Percentiles rank a stretch among this genome's conserved stretches.
Evolutionary conservation across 2,797 vertebrate genomes (phyloP).

Genomic region (Pseudochirops corinnae): DNA sequence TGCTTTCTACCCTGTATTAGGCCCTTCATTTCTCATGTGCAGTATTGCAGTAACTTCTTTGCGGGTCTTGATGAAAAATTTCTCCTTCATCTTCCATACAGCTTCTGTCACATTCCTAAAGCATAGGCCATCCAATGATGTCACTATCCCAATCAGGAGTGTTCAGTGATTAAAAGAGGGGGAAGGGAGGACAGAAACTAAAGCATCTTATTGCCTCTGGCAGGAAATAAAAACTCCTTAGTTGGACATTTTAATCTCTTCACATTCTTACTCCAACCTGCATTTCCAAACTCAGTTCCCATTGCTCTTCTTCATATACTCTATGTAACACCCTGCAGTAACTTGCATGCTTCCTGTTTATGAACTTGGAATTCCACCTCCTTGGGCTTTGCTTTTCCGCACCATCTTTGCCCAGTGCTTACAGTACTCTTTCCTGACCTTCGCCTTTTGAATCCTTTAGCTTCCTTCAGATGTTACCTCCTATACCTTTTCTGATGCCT

Average conservation of each 20-base stretch:
- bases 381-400: neutral
- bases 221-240: neutral
- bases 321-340: neutral
- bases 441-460: neutral
- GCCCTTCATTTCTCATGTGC: neutral
- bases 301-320: neutral
- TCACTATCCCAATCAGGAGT: neutral
- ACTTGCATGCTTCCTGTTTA: neutral
- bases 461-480: neutral
- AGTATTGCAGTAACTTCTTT: neutral
- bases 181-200: neutral
- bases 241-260: neutral
- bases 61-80: neutral
- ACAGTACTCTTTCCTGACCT: neutral
- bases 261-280: neutral
- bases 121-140: neutral
- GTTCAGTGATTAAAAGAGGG: neutral
- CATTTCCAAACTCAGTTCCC: neutral
- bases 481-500: neutral
- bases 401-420: neutral
- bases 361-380: neutral
- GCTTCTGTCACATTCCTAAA: neutral
- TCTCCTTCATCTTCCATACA: neutral
- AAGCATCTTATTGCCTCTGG: neutral
- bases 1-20: neutral